Evolutionary conservation across 2,888 invertebrate species (phyloP).

Genomic region (Zootermopsis nevadensis): DNA sequence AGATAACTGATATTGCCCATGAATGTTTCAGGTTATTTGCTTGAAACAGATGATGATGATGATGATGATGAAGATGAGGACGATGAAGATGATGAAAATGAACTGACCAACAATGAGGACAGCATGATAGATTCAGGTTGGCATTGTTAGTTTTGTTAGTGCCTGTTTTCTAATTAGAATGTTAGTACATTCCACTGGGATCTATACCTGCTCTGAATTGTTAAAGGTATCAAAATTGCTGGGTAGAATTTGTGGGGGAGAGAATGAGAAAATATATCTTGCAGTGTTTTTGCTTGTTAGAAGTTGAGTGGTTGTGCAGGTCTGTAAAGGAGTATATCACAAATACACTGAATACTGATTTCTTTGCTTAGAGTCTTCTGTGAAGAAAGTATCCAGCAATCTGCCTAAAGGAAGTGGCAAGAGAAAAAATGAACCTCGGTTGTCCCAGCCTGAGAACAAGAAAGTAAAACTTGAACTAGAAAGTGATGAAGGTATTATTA

Average conservation of each 20-base stretch:
- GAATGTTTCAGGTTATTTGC: constrained; percentile 44
- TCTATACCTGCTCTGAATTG: no score
- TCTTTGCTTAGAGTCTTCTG: no score
- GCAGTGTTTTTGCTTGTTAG: no score
- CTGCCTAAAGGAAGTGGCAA: background rate
- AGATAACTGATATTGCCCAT: background rate
- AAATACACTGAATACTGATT: no score
- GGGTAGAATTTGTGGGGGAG: no score
- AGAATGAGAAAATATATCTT: no score
- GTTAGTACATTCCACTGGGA: no score
- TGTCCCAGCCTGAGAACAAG: background rate
- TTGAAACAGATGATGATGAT: constrained; percentile 59
- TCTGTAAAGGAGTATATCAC: no score
- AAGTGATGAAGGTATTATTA: constrained; percentile 37
- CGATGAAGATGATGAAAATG: constrained; percentile 56
- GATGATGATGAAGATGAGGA: constrained; percentile 59
- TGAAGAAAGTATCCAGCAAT: background rate
- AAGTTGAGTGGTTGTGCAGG: no score
- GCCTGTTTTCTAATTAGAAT: no score
- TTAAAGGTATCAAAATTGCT: no score
- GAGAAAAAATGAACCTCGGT: constrained; percentile 19
- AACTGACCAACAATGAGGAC: background rate
- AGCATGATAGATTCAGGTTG: background rate
- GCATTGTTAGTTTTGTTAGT: no score
- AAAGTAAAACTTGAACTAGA: constrained; percentile 33